Evolutionary conservation across 2,113 vertebrate species (phyloP).

Genomic region (Hippopotamus amphibius): DNA sequence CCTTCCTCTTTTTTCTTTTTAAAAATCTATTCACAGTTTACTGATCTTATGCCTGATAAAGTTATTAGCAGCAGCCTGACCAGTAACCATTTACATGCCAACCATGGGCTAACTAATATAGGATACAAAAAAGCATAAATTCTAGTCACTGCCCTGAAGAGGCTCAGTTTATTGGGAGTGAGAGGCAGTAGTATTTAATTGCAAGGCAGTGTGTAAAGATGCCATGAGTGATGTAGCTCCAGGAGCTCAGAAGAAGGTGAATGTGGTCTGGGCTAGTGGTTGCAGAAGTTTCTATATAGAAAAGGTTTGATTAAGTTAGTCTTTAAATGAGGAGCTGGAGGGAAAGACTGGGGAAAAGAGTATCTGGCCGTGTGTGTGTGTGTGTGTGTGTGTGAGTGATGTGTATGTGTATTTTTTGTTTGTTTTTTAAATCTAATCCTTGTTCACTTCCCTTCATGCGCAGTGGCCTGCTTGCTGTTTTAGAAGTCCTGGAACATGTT

Average conservation of each 20-base stretch:
- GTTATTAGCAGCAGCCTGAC: conserved; percentile 14
- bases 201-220: neutral
- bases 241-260: neutral
- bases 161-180: neutral
- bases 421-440: neutral
- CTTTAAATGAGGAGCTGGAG: conserved; percentile 35
- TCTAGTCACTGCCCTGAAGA: conserved; percentile 1
- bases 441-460: neutral
- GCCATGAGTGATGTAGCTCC: neutral
- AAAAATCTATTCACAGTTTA: neutral
- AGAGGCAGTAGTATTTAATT: neutral
- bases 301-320: neutral
- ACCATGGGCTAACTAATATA: neutral
- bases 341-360: neutral
- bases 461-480: neutral
- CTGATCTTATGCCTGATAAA: conserved; percentile 27
- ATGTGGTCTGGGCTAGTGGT: neutral
- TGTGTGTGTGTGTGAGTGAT: neutral
- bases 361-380: neutral
- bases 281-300: neutral
- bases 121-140: neutral
- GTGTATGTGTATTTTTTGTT: neutral
- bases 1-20: neutral
- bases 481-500: neutral
- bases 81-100: conserved; percentile 34